Percentiles rank a stretch among this genome's conserved stretches.
phyloP scores from a whole-genome alignment of 1,140 invertebrate genomes.

The Chrysomallon squamiferum region DNA sequence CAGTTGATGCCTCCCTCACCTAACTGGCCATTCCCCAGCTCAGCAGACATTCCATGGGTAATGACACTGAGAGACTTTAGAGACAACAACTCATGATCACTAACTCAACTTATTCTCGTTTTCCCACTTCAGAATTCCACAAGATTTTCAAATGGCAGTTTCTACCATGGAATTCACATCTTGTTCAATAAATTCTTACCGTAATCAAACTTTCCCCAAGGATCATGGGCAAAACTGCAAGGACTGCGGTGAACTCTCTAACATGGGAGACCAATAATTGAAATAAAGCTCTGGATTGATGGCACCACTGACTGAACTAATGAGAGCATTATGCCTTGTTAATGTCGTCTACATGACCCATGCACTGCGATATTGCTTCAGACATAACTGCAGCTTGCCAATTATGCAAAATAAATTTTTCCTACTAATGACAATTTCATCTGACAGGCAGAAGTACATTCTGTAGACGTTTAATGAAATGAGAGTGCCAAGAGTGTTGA shows the following conservation, averaged over 20 bases:
- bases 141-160: constrained; percentile 1
- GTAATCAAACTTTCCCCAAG: constrained; percentile 5
- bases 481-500: too few relatives aligned
- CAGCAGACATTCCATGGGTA: too few relatives aligned
- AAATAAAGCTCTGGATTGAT: constrained; percentile 7
- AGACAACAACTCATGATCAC: neutral
- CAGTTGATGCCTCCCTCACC: constrained; percentile 10
- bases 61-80: neutral
- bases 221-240: neutral
- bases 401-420: constrained; percentile 6
- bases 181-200: constrained; percentile 3
- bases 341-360: constrained; percentile 7
- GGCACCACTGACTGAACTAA: constrained; percentile 5
- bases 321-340: constrained; percentile 8
- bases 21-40: neutral
- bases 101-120: constrained; percentile 3
- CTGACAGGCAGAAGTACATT: too few relatives aligned
- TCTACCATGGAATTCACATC: constrained; percentile 1
- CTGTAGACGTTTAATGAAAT: too few relatives aligned
- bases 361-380: constrained; percentile 1
- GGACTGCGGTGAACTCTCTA: constrained; percentile 1
- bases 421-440: neutral
- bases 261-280: constrained; percentile 2
- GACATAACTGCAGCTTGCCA: constrained; percentile 3
- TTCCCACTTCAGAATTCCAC: constrained; percentile 6